Evolutionary conservation across 2,888 invertebrate genomes (phyloP), one percentile per base, ranked within the genome.

Genomic region (Volucella zonaria): DNA sequence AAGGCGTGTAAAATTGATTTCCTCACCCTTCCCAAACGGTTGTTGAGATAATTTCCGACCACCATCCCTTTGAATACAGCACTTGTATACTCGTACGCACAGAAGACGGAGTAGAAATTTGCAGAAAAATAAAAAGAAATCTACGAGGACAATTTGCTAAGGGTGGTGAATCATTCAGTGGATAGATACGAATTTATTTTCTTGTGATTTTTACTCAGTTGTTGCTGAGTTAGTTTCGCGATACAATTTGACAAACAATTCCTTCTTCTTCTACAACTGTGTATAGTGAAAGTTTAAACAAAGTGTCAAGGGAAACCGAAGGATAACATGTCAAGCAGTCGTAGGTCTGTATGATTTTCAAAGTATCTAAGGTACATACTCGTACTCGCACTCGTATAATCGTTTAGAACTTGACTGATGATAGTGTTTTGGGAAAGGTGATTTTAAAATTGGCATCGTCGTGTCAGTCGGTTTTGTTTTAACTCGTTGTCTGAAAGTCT

Each of bases 161-260:
- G 38, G 40, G 59, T 43, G 6, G 62, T 71, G 77, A 70, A 64
- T 78, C 70, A 78, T 78, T n/a, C 59, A n/a, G 58, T 59, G 59
- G 23, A 45, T 45, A 52, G 59, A 76, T 52, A 67, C 59, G 61
- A 56, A 40, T 15, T 9, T 38, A 38, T n/a, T 15, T 15, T 43
- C 42, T 59, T 47, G 14, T 47, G 45, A 42, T 38, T 76, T 56
- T 23, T 11, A 11, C 43, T 14, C 38, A 68, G 38, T 58, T n/a
- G n/a, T 12, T 58, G 45, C 18, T 58, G 38, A 68, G 45, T 15
- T 47, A 38, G 45, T 58, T 52, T 42, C 45, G 45, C 11, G 8
- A 42, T 18, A 12, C 12, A 31, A 31, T 64, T 40, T 45, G 54
- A 43, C 31, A 14, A 14, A 23, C 23, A 54, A 31, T 54, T 31